Base-by-base conservation (phyloP, 2,888 invertebrate genomes). In the Diogma glabrata region DNA sequence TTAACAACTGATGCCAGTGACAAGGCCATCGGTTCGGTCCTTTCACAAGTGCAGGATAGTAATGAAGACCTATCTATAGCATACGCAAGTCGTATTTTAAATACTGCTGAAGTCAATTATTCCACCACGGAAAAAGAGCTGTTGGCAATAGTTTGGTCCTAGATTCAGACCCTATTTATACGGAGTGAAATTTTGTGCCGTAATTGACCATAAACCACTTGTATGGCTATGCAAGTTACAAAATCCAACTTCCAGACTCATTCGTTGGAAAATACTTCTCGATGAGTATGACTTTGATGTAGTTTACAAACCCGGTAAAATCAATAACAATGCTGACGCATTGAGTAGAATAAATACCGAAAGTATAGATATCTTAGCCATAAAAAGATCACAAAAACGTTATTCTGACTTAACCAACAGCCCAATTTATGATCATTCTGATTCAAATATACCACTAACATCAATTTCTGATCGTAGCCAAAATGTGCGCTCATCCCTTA, bases 101-200 rank as follows among this genome's bases (percentile, higher is more conserved):
- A 56, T 26, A 49, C 47, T 9, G 54, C 55, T 1, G 59, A 60
- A 53, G n/a, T 9, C 12, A 58, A 57, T 33, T 61, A 61, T n/a
- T n/a, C n/a, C n/a, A n/a, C n/a, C n/a, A n/a, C 43, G 1, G 59
- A 60, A 49, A 56, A 55, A 47, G 61, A 62, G 53, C 30, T 60
- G 2, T 28, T 56, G 8, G 59, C 59, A 0, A 57, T 60, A 3
- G 49, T 60, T 1, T 56, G 54, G 48, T 54, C 52, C 6, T 51
- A 54, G 59, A 48, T 61, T 60, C 49, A 36, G 58, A 36, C 60
- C 59, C 2, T 62, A 63, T 52, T 12, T 63, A 12, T 60, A 57
- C 47, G 62, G 61, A 6, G 47, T 49, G 40, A 55, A 52, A 24
- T 61, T 62, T 50, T 56, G 47, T 20, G 52, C 61, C 4, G 52